Base-by-base conservation (phyloP, 2,113 vertebrate genomes). In the Lipotes vexillifer region DNA sequence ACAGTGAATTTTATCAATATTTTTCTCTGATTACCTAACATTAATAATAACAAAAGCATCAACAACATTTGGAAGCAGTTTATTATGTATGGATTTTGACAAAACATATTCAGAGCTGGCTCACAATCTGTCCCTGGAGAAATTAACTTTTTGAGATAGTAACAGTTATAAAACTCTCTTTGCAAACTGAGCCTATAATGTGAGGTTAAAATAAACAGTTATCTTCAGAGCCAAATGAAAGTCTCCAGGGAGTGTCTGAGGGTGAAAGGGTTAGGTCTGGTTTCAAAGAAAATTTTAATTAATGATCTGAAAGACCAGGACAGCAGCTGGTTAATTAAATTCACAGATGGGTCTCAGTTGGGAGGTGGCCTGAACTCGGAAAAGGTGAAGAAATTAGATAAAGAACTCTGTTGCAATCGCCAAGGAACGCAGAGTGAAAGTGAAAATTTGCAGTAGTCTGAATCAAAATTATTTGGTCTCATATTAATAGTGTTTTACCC, bases 241-340 rank as follows among this genome's bases (percentile, higher is more conserved):
- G n/a, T 88, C 86, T 94, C 61, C 65, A 38, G 68, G 59, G 65
- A 17, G 49, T 17, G 90, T 71, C 93, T 72, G 90, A 52, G 96
- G 81, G 85, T 57, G 18, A 92, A 57, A 90, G 91, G 33, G 95
- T 97, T 92, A 89, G 93, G 94, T 93, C 93, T 94, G 59, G 52
- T 91, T 92, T 97, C 98, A 96, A 96, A 98, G 97, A 97, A 97
- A 96, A 97, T 96, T 95, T 98, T 98, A 97, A 98, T 98, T 98
- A 98, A 98, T 94, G 96, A 98, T 94, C 91, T 98, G 97, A 97
- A 98, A 97, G 97, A 98, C 46, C 27, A 46, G 25, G 61, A 87
- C 96, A 97, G 97, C 96, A 97, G 96, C 93, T 97, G 94, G 97
- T 94, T 98, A 97, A 98, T 98, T 98, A 98, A 98, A 97, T 97